Conservation (phyloP, 2,113 vertebrate species). For the Zingel zingel region DNA sequence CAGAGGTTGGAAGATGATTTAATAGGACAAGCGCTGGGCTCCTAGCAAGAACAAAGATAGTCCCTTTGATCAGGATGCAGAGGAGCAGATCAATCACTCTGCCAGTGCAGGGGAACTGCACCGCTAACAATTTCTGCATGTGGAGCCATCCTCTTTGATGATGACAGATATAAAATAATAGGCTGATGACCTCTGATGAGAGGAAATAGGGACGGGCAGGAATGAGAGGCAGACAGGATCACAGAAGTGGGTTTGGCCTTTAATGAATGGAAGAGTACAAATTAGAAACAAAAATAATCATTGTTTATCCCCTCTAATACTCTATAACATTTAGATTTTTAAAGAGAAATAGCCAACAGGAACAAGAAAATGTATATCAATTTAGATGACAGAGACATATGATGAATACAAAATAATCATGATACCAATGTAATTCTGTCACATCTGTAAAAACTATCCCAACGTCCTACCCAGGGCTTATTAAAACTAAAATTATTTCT, state of each 20-base stretch:
- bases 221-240: slow-evolving; percentile 14
- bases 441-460: slow-evolving; percentile 7
- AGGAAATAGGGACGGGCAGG: slow-evolving; percentile 15
- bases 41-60: slow-evolving; percentile 53
- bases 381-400: slow-evolving; percentile 1
- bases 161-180: slow-evolving; percentile 58
- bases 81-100: slow-evolving; percentile 62
- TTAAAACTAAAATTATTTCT: slow-evolving; percentile 37
- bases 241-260: slow-evolving; percentile 25
- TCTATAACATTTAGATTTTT: background rate
- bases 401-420: background rate
- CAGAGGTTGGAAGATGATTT: slow-evolving; percentile 35
- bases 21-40: slow-evolving; percentile 38
- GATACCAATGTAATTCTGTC: background rate
- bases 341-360: background rate
- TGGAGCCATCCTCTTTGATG: slow-evolving; percentile 57
- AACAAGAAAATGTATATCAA: background rate
- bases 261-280: slow-evolving; percentile 24
- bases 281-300: slow-evolving; percentile 12
- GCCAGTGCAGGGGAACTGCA: slow-evolving; percentile 40
- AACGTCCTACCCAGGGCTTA: background rate
- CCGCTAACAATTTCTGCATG: slow-evolving; percentile 30
- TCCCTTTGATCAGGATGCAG: slow-evolving; percentile 47
- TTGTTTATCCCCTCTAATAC: background rate
- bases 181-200: slow-evolving; percentile 49